Conservation (phyloP, 2,888 invertebrate species). For the Allacma fusca region DNA sequence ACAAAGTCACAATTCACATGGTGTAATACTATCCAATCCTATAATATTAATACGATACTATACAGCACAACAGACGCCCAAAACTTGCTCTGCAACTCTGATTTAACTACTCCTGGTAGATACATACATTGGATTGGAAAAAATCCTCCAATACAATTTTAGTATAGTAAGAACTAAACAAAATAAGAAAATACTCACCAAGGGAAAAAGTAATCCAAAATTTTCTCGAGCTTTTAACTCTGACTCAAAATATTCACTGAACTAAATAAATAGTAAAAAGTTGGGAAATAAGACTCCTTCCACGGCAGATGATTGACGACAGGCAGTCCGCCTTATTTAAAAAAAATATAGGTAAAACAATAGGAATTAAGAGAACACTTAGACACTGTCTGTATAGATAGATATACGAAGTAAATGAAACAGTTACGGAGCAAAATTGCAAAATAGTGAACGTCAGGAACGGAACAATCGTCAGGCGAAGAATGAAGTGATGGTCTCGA, state of each 20-base stretch:
- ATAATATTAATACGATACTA: too few relatives aligned
- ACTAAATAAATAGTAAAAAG: background rate
- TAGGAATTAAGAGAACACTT: constrained; percentile 13
- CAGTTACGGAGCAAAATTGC: background rate
- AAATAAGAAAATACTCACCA: too few relatives aligned
- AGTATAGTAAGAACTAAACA: too few relatives aligned
- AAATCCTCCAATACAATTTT: too few relatives aligned
- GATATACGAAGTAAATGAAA: background rate
- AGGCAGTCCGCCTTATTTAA: background rate
- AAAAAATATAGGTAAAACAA: background rate
- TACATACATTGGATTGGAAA: too few relatives aligned
- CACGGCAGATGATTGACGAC: constrained; percentile 5
- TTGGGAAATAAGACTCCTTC: background rate
- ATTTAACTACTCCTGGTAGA: too few relatives aligned
- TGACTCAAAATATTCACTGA: background rate
- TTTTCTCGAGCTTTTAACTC: background rate
- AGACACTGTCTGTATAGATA: background rate
- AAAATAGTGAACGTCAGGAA: background rate
- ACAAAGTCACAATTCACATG: too few relatives aligned
- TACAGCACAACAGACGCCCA: too few relatives aligned
- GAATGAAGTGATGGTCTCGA: constrained; percentile 32
- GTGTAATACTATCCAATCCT: too few relatives aligned
- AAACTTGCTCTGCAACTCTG: too few relatives aligned
- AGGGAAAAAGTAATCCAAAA: too few relatives aligned
- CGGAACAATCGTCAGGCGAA: constrained; percentile 27